Conservation (phyloP, 2,888 invertebrate genomes). For the Xylota sylvarum region DNA sequence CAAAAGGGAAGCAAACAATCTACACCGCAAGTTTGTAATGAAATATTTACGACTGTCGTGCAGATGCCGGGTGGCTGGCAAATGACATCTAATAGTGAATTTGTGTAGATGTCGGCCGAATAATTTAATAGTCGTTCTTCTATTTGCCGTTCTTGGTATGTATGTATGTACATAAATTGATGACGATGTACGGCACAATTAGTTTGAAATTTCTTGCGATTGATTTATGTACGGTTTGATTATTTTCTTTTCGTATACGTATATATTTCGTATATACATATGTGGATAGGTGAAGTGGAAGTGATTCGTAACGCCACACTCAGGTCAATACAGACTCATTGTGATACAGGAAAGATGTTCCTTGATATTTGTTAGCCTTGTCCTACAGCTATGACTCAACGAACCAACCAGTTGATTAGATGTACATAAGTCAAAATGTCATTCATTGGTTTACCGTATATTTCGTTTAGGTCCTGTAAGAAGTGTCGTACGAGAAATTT, state of each 20-base stretch:
- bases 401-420: too few species aligned
- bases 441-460: too few species aligned
- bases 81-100: conserved; percentile 35
- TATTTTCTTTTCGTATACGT: background rate
- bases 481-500: too few species aligned
- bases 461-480: too few species aligned
- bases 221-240: background rate
- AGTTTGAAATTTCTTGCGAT: background rate
- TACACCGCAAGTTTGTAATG: conserved; percentile 29
- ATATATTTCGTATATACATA: too few species aligned
- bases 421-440: too few species aligned
- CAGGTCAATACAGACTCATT: too few species aligned
- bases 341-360: too few species aligned
- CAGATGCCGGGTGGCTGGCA: conserved; percentile 29
- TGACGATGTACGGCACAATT: background rate
- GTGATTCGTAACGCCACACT: too few species aligned
- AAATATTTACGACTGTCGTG: conserved; percentile 46
- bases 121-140: conserved; percentile 4
- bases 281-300: too few species aligned
- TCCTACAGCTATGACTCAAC: too few species aligned
- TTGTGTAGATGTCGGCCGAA: conserved; percentile 29
- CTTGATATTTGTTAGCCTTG: too few species aligned
- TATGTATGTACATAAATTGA: background rate
- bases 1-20: background rate
- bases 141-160: background rate